Evolutionary conservation across 2,888 invertebrate genomes (phyloP), one percentile per base, ranked within the genome.

Genomic region (Napeogenes sylphis): DNA sequence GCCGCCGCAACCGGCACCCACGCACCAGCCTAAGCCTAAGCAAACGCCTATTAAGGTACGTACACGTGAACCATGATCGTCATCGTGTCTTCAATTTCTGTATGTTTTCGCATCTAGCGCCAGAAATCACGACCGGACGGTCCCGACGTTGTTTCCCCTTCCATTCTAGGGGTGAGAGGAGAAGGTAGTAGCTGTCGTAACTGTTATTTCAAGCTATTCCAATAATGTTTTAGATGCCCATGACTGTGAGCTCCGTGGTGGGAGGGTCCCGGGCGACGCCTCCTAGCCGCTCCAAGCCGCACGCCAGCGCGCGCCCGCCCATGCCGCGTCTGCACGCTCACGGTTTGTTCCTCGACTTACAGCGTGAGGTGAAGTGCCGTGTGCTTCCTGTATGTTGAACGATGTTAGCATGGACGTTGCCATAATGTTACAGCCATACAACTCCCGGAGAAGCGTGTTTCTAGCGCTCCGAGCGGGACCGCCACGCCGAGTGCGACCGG

Each of bases 1-100:
- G 56, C 85, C 92, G 46, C 85, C 92, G 45, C 87, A 92, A 58
- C 88, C 91, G 46, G 86, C 96, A 75, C 94, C 95, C 55, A 87
- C 91, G 65, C 80, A 79, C 75, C 85, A 71, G 60, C 71, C 70
- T 68, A 65, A 93, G 72, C 85, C 92, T 59, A 90, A 90, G 68
- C 88, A 84, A 65, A 76, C 83, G n/a, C 72, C 80, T 8, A 72
- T 83, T 8, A 87, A 88, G 85, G 87, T 86, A 73, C 12, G 51
- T 2, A 4, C n/a, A 35, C 10, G 58, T 45, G 65, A 64, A 47
- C 21, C 21, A 63, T 63, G 4, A 12, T 12, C 1, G 14, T 59
- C 2, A 6, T 21, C 21, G 21, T 21, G 21, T 21, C 21, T 21
- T 21, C 21, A 21, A 21, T 21, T 1, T 1, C 21, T 21, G 21